Percentiles rank a stretch among this genome's conserved stretches.
Evolutionary conservation across 2,797 vertebrate genomes (phyloP).

Genomic region (Parauchenoglanis punctatus): DNA sequence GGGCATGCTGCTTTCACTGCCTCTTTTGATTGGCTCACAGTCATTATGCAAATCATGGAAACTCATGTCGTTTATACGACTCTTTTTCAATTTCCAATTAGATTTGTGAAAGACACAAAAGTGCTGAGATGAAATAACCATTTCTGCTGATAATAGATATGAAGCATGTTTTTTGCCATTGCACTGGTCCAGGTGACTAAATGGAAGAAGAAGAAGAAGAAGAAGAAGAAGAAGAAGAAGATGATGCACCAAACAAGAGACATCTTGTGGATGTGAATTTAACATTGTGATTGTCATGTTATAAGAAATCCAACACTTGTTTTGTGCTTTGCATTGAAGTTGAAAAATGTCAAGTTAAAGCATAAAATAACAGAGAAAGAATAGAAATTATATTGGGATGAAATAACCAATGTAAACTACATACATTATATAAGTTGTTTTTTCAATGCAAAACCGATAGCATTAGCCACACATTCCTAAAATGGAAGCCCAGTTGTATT

Average conservation of each 20-base stretch:
- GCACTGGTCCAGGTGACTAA: background rate
- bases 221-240: too few relatives aligned
- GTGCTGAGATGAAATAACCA: slow-evolving; percentile 68
- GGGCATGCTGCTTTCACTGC: slow-evolving; percentile 57
- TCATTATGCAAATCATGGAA: slow-evolving; percentile 67
- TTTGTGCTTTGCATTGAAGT: background rate
- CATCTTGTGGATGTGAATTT: background rate
- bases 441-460: background rate
- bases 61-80: slow-evolving; percentile 66
- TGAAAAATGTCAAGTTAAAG: background rate
- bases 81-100: slow-evolving; percentile 64
- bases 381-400: background rate
- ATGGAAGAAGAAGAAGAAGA: background rate
- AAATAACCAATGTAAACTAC: background rate
- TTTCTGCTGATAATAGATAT: background rate
- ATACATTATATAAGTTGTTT: too few relatives aligned
- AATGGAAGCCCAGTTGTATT: background rate
- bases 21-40: slow-evolving; percentile 67
- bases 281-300: background rate
- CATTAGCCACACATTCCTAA: background rate
- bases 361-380: background rate
- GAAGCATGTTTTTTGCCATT: background rate
- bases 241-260: background rate
- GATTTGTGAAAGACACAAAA: slow-evolving; percentile 63
- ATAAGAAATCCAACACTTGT: background rate